These are phyloP conservation scores for Rotaria magnacalcarata DNA, from an alignment of 2,888 invertebrate species.

Conservation along the genomic window DNA sequence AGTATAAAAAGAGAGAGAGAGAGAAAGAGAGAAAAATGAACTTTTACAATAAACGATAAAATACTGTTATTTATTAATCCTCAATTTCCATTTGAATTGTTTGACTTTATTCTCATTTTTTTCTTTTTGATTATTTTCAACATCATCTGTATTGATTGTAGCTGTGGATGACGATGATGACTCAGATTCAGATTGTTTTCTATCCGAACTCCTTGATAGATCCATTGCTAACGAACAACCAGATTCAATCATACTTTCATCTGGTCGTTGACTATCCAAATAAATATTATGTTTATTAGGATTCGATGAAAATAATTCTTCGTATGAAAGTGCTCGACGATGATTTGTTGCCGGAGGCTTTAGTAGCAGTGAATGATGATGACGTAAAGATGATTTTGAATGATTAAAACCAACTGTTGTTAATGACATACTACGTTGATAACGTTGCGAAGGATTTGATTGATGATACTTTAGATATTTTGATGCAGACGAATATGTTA, in stretches of 20 bases:
- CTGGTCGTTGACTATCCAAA: not conserved
- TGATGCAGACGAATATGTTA: not conserved
- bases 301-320: not conserved
- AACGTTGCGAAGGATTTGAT: not conserved
- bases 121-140: not conserved
- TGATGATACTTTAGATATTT: not conserved
- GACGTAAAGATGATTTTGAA: not conserved
- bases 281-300: no score
- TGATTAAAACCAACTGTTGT: not conserved
- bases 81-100: not conserved
- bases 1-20: not conserved
- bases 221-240: slow-evolving; percentile 3
- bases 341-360: not conserved
- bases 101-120: not conserved
- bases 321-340: slow-evolving; percentile 12
- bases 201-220: not conserved
- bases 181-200: not conserved
- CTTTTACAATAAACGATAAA: not conserved
- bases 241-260: not conserved
- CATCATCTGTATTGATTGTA: not conserved
- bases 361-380: not conserved
- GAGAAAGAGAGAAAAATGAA: not conserved
- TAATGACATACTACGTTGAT: slow-evolving; percentile 1
- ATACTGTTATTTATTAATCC: not conserved
- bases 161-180: not conserved